Percentiles rank a stretch among this genome's conserved stretches.
Conservation (phyloP, 2,888 invertebrate species). For the Lithophane ornitopus region DNA sequence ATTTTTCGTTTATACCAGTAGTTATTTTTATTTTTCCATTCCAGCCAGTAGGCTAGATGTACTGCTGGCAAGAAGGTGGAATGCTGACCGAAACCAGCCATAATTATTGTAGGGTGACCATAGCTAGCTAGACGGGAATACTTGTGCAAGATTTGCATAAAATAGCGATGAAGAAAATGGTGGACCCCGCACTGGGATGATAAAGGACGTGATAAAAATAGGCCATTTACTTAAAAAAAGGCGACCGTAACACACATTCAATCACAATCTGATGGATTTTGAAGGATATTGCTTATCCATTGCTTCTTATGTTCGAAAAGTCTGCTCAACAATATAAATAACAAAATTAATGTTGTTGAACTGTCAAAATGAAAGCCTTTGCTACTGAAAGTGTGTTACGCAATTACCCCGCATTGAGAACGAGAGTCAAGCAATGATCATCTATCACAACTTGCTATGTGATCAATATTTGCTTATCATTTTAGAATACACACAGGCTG, state of each 20-base stretch:
- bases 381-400: too few species aligned
- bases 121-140: background rate
- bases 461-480: background rate
- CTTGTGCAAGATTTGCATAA: background rate
- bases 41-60: too few species aligned
- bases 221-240: background rate
- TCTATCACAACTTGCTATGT: background rate
- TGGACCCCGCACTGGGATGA: background rate
- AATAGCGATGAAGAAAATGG: background rate
- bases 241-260: too few species aligned
- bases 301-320: too few species aligned
- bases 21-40: too few species aligned
- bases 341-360: too few species aligned
- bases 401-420: too few species aligned
- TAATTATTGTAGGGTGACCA: background rate
- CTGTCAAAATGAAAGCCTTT: too few species aligned
- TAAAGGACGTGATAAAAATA: background rate
- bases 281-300: too few species aligned
- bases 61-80: conserved; percentile 1
- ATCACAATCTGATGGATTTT: too few species aligned
- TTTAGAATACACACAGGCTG: background rate
- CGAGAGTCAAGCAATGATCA: background rate
- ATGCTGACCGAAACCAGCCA: background rate
- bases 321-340: too few species aligned
- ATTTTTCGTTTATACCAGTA: too few species aligned